These are phyloP conservation scores for Phyllostomus hastatus DNA, from an alignment of 2,113 vertebrate genomes.

Conservation along the genomic window DNA sequence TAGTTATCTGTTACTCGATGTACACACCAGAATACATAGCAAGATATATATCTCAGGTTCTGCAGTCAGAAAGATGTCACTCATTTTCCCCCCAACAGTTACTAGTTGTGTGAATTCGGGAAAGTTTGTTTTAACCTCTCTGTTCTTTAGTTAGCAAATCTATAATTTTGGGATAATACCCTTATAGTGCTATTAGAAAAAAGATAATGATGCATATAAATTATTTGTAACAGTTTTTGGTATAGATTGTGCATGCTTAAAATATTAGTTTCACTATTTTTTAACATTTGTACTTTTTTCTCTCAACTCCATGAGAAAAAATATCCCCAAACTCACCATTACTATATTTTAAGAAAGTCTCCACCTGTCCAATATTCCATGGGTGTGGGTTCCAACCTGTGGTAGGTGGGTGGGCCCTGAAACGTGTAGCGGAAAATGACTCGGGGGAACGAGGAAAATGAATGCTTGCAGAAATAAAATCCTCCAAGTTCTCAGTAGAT, in stretches of 20 bases:
- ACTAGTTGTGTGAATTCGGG: background rate
- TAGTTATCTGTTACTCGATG: background rate
- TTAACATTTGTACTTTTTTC: background rate
- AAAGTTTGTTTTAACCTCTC: background rate
- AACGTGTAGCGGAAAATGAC: background rate
- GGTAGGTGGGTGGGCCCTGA: background rate
- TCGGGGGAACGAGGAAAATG: background rate
- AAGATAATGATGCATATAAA: background rate
- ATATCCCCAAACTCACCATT: background rate
- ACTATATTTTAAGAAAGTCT: background rate
- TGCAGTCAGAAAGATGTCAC: background rate
- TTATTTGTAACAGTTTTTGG: background rate
- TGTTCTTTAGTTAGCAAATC: background rate
- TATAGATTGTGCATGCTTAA: background rate
- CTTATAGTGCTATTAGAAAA: background rate
- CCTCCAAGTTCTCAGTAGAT: background rate
- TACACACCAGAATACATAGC: background rate
- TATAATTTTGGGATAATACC: background rate
- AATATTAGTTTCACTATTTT: background rate
- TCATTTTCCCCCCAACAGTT: background rate
- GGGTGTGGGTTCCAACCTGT: background rate
- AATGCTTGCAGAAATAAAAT: background rate
- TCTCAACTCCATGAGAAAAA: background rate
- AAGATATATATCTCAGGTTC: background rate
- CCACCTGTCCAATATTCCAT: background rate